phyloP scores from a whole-genome alignment of 2,797 vertebrate species.

The Gadopsis marmoratus region DNA sequence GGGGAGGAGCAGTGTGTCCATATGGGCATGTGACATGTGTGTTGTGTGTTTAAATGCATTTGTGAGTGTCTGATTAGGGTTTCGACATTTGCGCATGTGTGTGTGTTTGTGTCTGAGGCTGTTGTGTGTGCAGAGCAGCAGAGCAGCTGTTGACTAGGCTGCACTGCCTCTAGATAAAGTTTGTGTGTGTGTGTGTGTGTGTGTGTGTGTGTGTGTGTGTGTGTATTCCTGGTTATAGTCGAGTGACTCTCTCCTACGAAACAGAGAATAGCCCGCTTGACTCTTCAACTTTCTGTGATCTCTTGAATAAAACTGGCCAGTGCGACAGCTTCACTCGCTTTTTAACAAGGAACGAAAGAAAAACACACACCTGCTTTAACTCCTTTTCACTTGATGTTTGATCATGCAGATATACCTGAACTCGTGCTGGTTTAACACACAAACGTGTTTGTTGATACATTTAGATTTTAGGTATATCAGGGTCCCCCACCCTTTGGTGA shows the following conservation, averaged over 20 bases:
- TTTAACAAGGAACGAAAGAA: not conserved
- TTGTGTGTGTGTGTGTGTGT: constrained; percentile 26
- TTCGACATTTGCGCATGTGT: not conserved
- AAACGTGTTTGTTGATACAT: too few relatives aligned
- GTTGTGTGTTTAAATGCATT: not conserved
- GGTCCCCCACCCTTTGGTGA: too few relatives aligned
- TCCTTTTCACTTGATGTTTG: not conserved
- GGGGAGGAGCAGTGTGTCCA: constrained; percentile 21
- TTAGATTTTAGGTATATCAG: not conserved
- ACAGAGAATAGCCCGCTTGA: constrained; percentile 65
- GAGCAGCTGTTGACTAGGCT: constrained; percentile 30
- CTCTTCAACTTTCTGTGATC: constrained; percentile 69
- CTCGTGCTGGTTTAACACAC: too few relatives aligned
- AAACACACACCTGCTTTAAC: not conserved
- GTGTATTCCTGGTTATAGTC: constrained; percentile 62
- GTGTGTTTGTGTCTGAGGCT: constrained; percentile 18
- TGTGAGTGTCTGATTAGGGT: not conserved
- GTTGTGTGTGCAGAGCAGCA: constrained; percentile 9
- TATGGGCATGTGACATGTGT: not conserved
- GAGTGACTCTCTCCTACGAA: constrained; percentile 42
- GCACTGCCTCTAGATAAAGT: not conserved
- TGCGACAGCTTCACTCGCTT: too few relatives aligned
- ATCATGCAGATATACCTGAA: not conserved
- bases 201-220: not conserved
- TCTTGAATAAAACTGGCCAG: too few relatives aligned